Evolutionary conservation across 2,888 invertebrate species (phyloP), one percentile per base, ranked within the genome.

Genomic region (Drosophila atripex): DNA sequence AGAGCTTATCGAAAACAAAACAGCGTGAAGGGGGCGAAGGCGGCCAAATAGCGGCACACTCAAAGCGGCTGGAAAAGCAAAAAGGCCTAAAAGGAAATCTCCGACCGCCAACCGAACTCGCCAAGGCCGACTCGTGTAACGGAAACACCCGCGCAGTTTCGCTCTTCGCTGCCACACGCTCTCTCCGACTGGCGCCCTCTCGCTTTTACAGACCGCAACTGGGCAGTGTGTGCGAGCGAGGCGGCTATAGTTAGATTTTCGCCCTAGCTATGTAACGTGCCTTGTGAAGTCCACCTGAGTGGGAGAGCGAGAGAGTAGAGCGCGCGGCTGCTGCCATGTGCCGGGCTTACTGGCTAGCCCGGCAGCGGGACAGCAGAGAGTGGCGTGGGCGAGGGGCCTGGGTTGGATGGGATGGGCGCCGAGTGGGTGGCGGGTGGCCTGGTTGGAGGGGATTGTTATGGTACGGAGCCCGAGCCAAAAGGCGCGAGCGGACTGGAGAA

Each of bases 251-350:
- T 75, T 83, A 80, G 76, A 83, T 76, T 64, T 52, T 53, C 77
- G 80, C 78, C 76, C 70, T 86, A 86, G 78, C 71, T 86, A 86
- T 84, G 84, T 84, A 74, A 75, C 78, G 73, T 75, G 78, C 68
- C 68, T 84, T 84, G 86, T 84, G 76, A 73, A 85, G 72, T 82
- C 79, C 79, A 82, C 79, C 79, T 77, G 82, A 82, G 82, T 76
- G 82, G 85, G 82, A 82, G 79, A 85, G 82, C 79, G 85, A 66
- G 85, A 85, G 82, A 85, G 82, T 76, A 69, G 52, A 68, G 56
- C 83, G 75, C 71, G 70, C 76, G 75, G 60, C 72, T 35, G 30
- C 30, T 80, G 79, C 45, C 78, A 78, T 85, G 85, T 82, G 82
- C 82, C 82, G 73, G 82, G 82, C 80, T 82, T 82, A 77, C 73